phyloP scores from a whole-genome alignment of 2,797 vertebrate species.

The Lates japonicus region DNA sequence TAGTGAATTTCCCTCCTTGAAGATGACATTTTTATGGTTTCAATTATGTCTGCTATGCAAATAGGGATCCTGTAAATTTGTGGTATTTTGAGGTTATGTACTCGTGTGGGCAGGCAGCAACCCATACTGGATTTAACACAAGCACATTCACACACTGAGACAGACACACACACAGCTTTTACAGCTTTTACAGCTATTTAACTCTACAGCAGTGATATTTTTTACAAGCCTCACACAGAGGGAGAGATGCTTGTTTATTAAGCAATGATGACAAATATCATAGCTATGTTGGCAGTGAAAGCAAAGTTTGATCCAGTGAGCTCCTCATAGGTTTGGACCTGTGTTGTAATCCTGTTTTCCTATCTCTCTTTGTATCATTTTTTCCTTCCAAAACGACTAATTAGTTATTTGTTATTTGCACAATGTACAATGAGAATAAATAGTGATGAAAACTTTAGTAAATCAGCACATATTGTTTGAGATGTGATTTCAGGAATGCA shows the following conservation, averaged over 20 bases:
- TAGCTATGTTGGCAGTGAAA: slow-evolving; percentile 2
- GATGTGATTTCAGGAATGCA: not conserved
- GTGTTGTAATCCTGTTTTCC: not conserved
- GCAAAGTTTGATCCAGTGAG: slow-evolving; percentile 17
- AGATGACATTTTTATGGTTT: slow-evolving; percentile 61
- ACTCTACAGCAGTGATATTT: slow-evolving; percentile 58
- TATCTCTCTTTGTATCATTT: not conserved
- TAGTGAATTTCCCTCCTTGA: slow-evolving; percentile 21
- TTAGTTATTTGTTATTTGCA: not conserved
- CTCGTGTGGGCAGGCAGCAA: slow-evolving; percentile 47
- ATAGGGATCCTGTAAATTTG: slow-evolving; percentile 43
- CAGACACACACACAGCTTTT: slow-evolving; percentile 30
- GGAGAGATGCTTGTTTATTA: slow-evolving; percentile 24
- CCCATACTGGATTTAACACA: slow-evolving; percentile 22
- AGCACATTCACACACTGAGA: slow-evolving; percentile 15
- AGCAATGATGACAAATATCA: slow-evolving; percentile 19
- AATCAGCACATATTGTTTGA: not conserved
- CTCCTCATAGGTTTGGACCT: not conserved
- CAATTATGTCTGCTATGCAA: slow-evolving; percentile 58
- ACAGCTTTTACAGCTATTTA: slow-evolving; percentile 51
- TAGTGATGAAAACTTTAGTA: not conserved
- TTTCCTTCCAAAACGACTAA: not conserved
- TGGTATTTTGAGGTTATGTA: slow-evolving; percentile 45
- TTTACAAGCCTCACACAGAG: slow-evolving; percentile 57
- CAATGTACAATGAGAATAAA: not conserved